Evolutionary conservation across 2,888 invertebrate species (phyloP), one percentile per base, ranked within the genome.

Genomic region (Nomada fucata): DNA sequence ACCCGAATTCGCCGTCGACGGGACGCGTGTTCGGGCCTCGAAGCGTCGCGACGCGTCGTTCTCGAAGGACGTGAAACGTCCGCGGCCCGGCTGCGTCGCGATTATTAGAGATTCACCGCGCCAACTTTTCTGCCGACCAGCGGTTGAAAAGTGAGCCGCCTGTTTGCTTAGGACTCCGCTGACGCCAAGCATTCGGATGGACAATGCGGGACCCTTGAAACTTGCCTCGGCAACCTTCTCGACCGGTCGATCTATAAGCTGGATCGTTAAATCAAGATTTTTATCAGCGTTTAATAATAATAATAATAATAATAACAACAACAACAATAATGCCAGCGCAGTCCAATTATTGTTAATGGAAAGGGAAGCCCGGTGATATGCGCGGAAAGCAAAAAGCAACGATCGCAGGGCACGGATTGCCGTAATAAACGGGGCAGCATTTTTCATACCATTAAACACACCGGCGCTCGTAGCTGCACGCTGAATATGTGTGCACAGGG

Each of bases 1-100:
- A 88, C 88, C 85, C 87, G 91, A 90, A 90, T 91, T 90, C 88
- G 83, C 83, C 80, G 67, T 18, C 57, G 5, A 82, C 82, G 75
- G 79, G 78, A 75, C 74, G 79, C 79, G 68, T 57, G 53, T 68
- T 15, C 52, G 2, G 9, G 61, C 52, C 47, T 29, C 57, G 44
- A 76, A 72, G 74, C 86, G 83, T 79, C 74, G 68, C 79, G 79
- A 47, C 47, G 47, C 47, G 79, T 77, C 74, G 68, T 83, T 77
- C 79, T 65, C 77, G 79, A 81, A 78, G 73, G 82, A 76, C 64
- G 68, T 47, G 44, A 47, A 42, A 26, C 29, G 59, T 55, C 57
- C 52, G 2, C 20, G 13, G 50, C 4, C 64, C 42, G 47, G 20
- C 36, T 36, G 4, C 63, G 47, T 53, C 82, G 36, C 76, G 76